Percentiles rank a stretch among this genome's conserved stretches.
These are phyloP conservation scores for Noctua fimbriata DNA, from an alignment of 2,888 invertebrate genomes.

Conservation along the genomic window DNA sequence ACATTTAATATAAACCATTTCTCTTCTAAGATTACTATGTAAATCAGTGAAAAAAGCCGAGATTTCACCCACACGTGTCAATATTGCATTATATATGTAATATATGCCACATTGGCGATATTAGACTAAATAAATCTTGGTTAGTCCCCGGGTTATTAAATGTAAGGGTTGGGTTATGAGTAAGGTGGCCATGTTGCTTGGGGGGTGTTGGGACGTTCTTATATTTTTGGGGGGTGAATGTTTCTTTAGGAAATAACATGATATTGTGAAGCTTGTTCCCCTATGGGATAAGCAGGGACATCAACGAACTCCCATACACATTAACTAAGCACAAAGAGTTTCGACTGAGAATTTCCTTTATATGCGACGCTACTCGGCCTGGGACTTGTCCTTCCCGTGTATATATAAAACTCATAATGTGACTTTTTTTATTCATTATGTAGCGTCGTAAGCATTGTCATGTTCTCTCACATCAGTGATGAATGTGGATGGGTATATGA, in stretches of 20 bases:
- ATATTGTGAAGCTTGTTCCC: neutral
- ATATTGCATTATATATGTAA: conserved; percentile 70
- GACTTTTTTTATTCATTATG: neutral
- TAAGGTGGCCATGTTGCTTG: conserved; percentile 42
- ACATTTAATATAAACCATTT: conserved; percentile 50
- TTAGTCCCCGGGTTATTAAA: conserved; percentile 75
- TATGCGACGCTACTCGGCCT: neutral
- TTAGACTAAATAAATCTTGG: conserved; percentile 76
- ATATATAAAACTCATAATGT: neutral
- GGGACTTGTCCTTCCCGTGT: neutral
- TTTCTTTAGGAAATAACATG: neutral
- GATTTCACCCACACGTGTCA: conserved; percentile 61
- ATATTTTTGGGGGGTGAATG: neutral
- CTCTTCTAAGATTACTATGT: conserved; percentile 37
- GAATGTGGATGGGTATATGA: no score
- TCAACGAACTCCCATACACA: neutral
- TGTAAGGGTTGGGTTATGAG: conserved; percentile 66
- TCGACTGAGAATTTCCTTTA: neutral
- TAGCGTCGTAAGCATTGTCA: neutral
- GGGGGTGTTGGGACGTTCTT: conserved; percentile 7
- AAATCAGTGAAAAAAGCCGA: conserved; percentile 46
- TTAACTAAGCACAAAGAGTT: neutral
- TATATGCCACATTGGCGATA: conserved; percentile 70
- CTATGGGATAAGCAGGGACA: neutral
- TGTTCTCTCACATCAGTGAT: neutral